Evolutionary conservation across 2,797 vertebrate species (phyloP).

Genomic region (Dicrostonyx torquatus): DNA sequence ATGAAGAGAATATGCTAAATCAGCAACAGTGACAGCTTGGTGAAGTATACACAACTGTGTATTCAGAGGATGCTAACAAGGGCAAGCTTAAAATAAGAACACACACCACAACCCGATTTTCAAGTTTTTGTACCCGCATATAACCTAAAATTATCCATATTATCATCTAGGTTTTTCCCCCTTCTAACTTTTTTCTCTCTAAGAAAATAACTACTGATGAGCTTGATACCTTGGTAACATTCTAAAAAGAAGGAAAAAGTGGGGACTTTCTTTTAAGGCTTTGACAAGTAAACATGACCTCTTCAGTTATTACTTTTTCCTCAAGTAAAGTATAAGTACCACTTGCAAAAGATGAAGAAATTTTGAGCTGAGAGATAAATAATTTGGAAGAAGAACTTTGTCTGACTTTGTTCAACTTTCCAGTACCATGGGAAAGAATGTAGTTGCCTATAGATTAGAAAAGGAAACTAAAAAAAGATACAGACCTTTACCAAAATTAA

Average conservation of each 20-base stretch:
- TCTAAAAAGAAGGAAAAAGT: constrained; percentile 59
- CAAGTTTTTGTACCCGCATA: constrained; percentile 84
- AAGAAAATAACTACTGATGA: constrained; percentile 82
- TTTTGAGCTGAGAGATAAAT: neutral
- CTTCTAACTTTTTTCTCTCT: constrained; percentile 81
- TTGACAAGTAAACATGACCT: constrained; percentile 79
- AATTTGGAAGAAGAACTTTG: neutral
- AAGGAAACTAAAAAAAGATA: neutral
- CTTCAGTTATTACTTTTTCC: constrained; percentile 79
- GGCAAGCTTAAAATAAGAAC: constrained; percentile 87
- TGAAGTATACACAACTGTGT: constrained; percentile 87
- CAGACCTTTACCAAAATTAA: neutral
- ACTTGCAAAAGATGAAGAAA: constrained; percentile 69
- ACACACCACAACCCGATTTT: constrained; percentile 85
- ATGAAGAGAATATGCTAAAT: constrained; percentile 84
- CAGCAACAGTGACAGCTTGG: constrained; percentile 88
- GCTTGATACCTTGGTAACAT: constrained; percentile 75
- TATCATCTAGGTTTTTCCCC: constrained; percentile 81
- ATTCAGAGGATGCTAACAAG: constrained; percentile 86
- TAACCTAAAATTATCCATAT: constrained; percentile 84
- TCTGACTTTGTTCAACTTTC: neutral
- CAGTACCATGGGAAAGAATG: neutral
- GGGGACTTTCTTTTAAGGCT: constrained; percentile 78
- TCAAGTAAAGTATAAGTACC: constrained; percentile 66
- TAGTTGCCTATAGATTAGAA: neutral